Base-by-base conservation (phyloP, 2,888 invertebrate species). In the Odontocerum albicorne region DNA sequence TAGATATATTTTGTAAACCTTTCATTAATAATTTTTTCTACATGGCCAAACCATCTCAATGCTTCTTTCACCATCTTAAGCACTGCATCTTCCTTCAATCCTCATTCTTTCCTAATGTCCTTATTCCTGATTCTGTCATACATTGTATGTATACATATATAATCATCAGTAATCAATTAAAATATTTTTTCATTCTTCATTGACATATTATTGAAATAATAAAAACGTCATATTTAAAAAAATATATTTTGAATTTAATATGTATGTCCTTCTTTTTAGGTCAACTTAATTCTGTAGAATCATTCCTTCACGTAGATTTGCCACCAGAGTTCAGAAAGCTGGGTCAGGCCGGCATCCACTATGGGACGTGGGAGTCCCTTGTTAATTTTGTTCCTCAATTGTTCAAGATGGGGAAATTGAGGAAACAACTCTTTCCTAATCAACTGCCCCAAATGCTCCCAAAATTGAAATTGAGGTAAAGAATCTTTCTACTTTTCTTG, bases 281-380 rank as follows among this genome's bases (percentile, higher is more conserved):
- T 16, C 84, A 85, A 13, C 68, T 94, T 4, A 92, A 94, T 72
- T 86, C 88, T 0, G 83, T 89, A 40, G 88, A 89, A 68, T 83
- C 85, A 1, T 94, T 87, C 67, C 62, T 93, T 42, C 73, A 63
- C 7, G 15, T 64, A 0, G 4, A 59, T 1, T 1, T 69, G 1
- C 55, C 68, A 1, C 52, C 66, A 0, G 63, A 67, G 36, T 63
- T 67, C 31, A 16, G 47, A 2, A 58, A 56, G 1, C 49, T 51
- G 8, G 66, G 72, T 31, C 83, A 81, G 4, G 74, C 88, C 0
- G 61, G 68, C 3, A 65, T 90, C 33, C 88, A 97, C 73, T 88
- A 83, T 67, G 94, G 89, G 10, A 97, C 97, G 0, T 96, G 93
- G 87, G 87, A 92, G 67, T 94, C 96, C 0, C 83, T 90, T 0